Conservation (phyloP, 2,113 vertebrate genomes). For the Sula dactylatra region DNA sequence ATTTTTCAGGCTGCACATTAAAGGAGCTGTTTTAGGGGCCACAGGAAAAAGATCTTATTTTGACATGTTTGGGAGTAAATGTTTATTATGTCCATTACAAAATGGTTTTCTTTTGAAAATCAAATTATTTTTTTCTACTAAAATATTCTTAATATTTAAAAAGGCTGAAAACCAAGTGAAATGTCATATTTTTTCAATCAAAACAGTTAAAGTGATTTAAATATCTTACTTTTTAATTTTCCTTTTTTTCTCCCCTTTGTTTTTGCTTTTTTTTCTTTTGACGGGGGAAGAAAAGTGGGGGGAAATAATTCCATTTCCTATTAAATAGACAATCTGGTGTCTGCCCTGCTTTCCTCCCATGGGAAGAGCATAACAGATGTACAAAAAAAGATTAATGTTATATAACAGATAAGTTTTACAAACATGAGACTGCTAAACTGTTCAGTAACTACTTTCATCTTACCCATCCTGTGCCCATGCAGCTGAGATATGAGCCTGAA, state of each 20-base stretch:
- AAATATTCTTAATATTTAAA: neutral
- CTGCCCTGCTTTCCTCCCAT: neutral
- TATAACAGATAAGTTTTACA: neutral
- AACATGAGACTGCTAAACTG: neutral
- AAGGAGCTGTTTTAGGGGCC: neutral
- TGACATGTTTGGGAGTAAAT: neutral
- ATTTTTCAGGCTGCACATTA: neutral
- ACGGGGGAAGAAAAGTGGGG: neutral
- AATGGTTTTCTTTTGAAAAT: neutral
- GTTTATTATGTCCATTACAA: neutral
- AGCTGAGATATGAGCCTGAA: neutral
- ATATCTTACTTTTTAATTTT: neutral
- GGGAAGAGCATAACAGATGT: neutral
- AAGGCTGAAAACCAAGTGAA: neutral
- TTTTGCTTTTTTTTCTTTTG: neutral
- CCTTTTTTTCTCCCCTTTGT: accelerated
- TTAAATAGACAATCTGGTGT: neutral
- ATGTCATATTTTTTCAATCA: neutral
- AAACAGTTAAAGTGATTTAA: neutral
- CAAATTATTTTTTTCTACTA: neutral
- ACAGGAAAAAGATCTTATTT: neutral
- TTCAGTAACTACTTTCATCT: neutral
- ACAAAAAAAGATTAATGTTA: neutral
- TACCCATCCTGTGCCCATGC: neutral
- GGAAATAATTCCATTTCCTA: neutral